phyloP scores from a whole-genome alignment of 1,140 invertebrate genomes.

The Zelostemma sp. region DNA sequence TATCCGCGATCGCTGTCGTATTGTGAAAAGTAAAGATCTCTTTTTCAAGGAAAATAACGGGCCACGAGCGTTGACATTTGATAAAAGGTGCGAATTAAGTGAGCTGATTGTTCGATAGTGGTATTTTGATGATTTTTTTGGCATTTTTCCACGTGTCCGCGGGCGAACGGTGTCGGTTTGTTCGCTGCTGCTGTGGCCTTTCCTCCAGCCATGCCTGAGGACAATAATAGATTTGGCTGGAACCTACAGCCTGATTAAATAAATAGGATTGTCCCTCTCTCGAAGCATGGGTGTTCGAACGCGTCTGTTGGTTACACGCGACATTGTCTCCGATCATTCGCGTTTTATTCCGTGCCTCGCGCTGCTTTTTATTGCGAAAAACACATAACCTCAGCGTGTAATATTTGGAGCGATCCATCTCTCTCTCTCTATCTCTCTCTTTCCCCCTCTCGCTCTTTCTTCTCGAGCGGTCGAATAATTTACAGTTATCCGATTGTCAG shows the following conservation, averaged over 20 bases:
- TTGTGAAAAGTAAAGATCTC: constrained; percentile 6
- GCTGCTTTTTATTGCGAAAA: constrained; percentile 18
- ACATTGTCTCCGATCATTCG: constrained; percentile 10
- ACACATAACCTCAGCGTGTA: constrained; percentile 10
- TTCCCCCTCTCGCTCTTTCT: too few species aligned
- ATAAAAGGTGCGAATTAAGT: constrained; percentile 24
- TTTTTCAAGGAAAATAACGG: not conserved
- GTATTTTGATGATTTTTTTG: constrained; percentile 26
- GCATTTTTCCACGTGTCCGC: constrained; percentile 43
- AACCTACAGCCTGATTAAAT: constrained; percentile 71
- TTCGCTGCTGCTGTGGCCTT: constrained; percentile 44
- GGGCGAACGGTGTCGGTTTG: constrained; percentile 34
- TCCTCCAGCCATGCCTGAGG: constrained; percentile 64
- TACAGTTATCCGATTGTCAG: too few species aligned
- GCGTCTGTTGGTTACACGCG: constrained; percentile 32
- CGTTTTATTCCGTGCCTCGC: constrained; percentile 11
- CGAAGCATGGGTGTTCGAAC: constrained; percentile 42
- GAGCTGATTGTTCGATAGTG: constrained; percentile 6
- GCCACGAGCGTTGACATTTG: not conserved
- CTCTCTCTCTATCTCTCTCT: too few species aligned
- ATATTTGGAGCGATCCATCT: constrained; percentile 7
- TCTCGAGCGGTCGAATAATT: too few species aligned
- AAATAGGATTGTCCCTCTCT: constrained; percentile 67
- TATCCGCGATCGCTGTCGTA: constrained; percentile 23
- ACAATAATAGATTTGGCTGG: constrained; percentile 73